Conservation (phyloP, 1,140 invertebrate species). For the Aricia agestis region DNA sequence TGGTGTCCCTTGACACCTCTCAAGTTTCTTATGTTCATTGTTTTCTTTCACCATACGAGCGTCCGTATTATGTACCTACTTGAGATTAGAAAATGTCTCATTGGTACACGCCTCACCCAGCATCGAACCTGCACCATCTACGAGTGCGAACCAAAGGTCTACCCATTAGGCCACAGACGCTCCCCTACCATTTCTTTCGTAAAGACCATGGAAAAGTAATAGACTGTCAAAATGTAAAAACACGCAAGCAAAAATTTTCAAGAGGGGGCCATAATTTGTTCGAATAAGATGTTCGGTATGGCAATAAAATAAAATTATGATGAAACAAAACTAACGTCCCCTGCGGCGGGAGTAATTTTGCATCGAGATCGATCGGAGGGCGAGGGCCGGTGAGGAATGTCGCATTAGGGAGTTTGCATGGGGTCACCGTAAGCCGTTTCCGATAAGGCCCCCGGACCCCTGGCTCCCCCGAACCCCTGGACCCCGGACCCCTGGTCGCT, state of each 20-base stretch:
- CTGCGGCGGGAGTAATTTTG: conserved; percentile 55
- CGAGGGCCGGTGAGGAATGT: conserved; percentile 55
- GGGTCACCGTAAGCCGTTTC: conserved; percentile 73
- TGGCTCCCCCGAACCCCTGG: conserved; percentile 22
- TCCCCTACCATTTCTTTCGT: too few species aligned
- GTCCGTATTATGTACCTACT: too few species aligned
- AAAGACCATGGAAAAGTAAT: too few species aligned
- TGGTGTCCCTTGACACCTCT: too few species aligned
- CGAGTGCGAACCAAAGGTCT: too few species aligned
- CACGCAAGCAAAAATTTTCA: background rate
- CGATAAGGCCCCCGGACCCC: conserved; percentile 61
- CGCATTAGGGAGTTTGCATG: conserved; percentile 71
- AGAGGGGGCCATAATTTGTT: conserved; percentile 1
- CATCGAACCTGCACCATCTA: too few species aligned
- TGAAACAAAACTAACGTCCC: conserved; percentile 63
- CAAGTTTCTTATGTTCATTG: too few species aligned
- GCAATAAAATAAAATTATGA: conserved; percentile 58
- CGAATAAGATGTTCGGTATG: conserved; percentile 25
- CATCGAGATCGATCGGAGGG: conserved; percentile 70
- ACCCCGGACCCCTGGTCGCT: conserved; percentile 40
- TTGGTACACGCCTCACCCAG: too few species aligned
- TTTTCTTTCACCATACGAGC: too few species aligned
- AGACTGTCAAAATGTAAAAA: background rate
- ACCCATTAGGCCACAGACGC: too few species aligned
- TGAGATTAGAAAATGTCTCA: too few species aligned